These are phyloP conservation scores for Campoplex capitator DNA, from an alignment of 2,888 invertebrate genomes.

Conservation along the genomic window DNA sequence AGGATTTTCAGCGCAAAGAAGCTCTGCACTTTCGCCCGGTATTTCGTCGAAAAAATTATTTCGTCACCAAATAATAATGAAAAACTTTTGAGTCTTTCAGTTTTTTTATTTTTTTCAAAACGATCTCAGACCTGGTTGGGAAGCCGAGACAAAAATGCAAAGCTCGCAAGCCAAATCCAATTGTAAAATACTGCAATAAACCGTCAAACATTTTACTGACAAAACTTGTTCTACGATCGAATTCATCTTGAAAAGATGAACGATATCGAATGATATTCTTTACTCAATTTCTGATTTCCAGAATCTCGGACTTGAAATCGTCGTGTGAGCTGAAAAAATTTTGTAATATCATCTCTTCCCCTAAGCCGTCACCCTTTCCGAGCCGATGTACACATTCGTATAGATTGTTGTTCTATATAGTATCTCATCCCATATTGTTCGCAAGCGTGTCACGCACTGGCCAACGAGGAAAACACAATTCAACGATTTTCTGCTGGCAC, in stretches of 20 bases:
- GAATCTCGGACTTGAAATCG: slow-evolving; percentile 8
- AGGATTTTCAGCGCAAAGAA: too few species aligned
- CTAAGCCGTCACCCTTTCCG: slow-evolving; percentile 52
- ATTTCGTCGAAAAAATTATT: too few species aligned
- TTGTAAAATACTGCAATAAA: background rate
- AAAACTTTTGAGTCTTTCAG: too few species aligned
- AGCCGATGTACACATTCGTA: slow-evolving; percentile 44
- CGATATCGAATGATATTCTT: too few species aligned
- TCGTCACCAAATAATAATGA: too few species aligned
- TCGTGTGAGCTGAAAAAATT: slow-evolving; percentile 40
- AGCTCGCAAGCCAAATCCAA: background rate
- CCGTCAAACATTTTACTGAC: background rate
- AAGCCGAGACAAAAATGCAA: background rate
- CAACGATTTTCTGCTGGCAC: slow-evolving; percentile 81
- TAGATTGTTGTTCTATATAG: slow-evolving; percentile 40
- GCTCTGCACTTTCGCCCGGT: too few species aligned
- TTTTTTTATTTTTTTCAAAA: too few species aligned
- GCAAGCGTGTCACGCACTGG: slow-evolving; percentile 81
- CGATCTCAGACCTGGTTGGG: too few species aligned
- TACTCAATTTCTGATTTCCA: background rate
- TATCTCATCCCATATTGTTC: slow-evolving; percentile 75
- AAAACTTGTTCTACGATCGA: background rate
- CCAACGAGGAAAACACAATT: slow-evolving; percentile 77
- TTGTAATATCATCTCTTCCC: slow-evolving; percentile 38
- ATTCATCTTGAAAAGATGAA: too few species aligned